A percentile compares a stretch with the other conserved stretches of the same genome.
Conservation (phyloP, 2,888 invertebrate genomes). For the Andrena flavipes region DNA sequence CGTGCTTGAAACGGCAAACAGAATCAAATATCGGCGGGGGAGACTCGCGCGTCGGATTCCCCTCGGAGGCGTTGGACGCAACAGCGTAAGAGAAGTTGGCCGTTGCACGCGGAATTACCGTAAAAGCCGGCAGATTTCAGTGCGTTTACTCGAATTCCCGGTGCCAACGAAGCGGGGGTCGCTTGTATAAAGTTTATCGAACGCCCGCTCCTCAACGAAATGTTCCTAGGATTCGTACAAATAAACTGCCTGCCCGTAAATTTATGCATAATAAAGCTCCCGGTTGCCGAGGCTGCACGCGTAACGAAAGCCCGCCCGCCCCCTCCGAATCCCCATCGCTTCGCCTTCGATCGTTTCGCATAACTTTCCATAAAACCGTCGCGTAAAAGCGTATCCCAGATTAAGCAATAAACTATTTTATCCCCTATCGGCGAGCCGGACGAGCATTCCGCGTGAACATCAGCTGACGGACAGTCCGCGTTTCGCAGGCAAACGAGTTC, state of each 20-base stretch:
- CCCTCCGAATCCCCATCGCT: conserved; percentile 2
- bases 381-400: conserved; percentile 49
- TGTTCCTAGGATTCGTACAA: conserved; percentile 30
- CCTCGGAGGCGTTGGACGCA: background rate
- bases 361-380: conserved; percentile 55
- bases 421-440: conserved; percentile 28
- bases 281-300: conserved; percentile 23
- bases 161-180: conserved; percentile 20
- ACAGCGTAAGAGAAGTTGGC: conserved; percentile 2
- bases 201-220: conserved; percentile 14
- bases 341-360: conserved; percentile 39
- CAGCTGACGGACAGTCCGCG: conserved; percentile 57
- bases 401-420: conserved; percentile 67
- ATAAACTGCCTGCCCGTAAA: conserved; percentile 46
- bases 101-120: conserved; percentile 25
- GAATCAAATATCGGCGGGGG: conserved; percentile 21
- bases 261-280: conserved; percentile 46
- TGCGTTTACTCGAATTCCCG: conserved; percentile 16
- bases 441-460: conserved; percentile 51
- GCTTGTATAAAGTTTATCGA: conserved; percentile 43
- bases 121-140: conserved; percentile 36
- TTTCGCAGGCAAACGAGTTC: conserved; percentile 54
- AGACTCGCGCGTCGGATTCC: background rate
- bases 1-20: background rate
- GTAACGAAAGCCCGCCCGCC: conserved; percentile 8